phyloP scores from a whole-genome alignment of 2,888 invertebrate species.

The Eupithecia tripunctaria region DNA sequence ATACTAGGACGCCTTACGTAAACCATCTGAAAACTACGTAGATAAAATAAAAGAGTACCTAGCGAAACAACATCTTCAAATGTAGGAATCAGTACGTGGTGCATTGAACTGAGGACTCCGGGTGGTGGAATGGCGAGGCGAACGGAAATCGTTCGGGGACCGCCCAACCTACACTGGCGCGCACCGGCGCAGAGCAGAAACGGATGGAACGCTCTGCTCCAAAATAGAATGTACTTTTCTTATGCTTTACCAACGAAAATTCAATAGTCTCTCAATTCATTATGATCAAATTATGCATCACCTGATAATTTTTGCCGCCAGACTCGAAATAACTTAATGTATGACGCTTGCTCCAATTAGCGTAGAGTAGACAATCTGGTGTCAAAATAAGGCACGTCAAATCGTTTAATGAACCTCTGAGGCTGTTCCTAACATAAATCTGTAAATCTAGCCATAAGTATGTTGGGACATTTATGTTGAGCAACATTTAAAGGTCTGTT shows the following conservation, averaged over 20 bases:
- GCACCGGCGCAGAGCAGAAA: constrained; percentile 59
- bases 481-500: not conserved
- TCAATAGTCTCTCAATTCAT: constrained; percentile 18
- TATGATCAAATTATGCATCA: constrained; percentile 21
- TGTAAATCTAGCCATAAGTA: not conserved
- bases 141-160: constrained; percentile 62
- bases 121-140: constrained; percentile 49
- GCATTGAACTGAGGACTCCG: constrained; percentile 63
- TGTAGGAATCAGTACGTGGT: constrained; percentile 44
- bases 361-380: not conserved
- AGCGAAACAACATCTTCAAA: constrained; percentile 21
- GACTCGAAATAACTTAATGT: not conserved
- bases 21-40: not conserved
- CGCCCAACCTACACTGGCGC: constrained; percentile 55
- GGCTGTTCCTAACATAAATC: not conserved
- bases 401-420: not conserved
- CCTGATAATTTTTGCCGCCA: constrained; percentile 10
- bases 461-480: not conserved
- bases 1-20: not conserved
- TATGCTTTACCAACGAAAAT: constrained; percentile 29
- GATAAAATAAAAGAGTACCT: constrained; percentile 20
- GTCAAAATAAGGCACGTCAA: not conserved
- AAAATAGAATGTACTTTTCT: constrained; percentile 36
- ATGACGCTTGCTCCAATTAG: not conserved
- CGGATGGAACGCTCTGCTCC: constrained; percentile 41